Evolutionary conservation across 2,797 vertebrate genomes (phyloP).

Genomic region (Sebastes dallii): DNA sequence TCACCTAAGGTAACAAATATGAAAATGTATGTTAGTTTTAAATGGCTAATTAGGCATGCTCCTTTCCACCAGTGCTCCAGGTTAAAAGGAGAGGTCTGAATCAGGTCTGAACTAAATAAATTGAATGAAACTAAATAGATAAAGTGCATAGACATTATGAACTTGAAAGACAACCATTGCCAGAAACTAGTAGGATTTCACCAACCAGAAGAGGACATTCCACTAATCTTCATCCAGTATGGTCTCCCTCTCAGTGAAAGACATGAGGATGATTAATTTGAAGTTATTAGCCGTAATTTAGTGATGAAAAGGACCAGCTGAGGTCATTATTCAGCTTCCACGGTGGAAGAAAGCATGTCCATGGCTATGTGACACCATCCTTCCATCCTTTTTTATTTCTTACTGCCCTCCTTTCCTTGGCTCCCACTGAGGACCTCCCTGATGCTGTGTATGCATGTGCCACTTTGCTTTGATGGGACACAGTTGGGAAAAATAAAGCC

Average conservation of each 20-base stretch:
- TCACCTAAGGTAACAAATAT: neutral
- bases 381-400: conserved; percentile 24
- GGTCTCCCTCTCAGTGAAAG: conserved; percentile 13
- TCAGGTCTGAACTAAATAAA: neutral
- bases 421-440: conserved; percentile 3
- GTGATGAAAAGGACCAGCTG: conserved; percentile 44
- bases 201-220: neutral
- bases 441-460: neutral
- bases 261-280: conserved; percentile 54
- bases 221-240: conserved; percentile 9
- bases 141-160: neutral
- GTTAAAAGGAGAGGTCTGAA: neutral
- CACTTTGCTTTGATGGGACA: conserved; percentile 14
- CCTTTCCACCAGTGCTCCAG: neutral
- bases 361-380: conserved; percentile 30
- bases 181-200: neutral
- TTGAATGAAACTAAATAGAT: neutral
- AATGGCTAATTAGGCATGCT: neutral
- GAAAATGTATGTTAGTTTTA: neutral
- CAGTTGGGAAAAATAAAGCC: conserved; percentile 14
- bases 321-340: conserved; percentile 30
- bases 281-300: conserved; percentile 49
- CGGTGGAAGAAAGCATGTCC: conserved; percentile 16
- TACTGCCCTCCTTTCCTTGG: neutral
- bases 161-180: neutral